Conservation (phyloP, 2,888 invertebrate genomes). For the Apodemia hepburni region DNA sequence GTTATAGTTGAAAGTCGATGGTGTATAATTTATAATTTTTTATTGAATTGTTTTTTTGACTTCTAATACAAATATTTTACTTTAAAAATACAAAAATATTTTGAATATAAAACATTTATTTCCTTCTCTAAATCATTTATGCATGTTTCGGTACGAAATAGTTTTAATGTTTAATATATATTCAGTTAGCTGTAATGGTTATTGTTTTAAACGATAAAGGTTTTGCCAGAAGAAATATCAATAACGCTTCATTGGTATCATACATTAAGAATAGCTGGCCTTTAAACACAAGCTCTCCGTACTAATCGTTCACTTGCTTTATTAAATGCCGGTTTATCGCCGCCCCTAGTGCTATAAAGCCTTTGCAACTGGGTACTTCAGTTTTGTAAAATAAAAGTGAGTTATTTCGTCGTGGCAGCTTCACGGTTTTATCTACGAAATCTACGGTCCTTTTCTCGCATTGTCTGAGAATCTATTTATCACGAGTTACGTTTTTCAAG, state of each 20-base stretch:
- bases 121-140: no score
- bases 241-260: neutral
- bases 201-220: neutral
- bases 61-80: no score
- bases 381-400: slow-evolving; percentile 60
- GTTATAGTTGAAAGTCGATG: no score
- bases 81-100: no score
- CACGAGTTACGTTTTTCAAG: slow-evolving; percentile 27
- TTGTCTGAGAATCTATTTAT: slow-evolving; percentile 61
- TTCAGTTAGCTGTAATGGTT: neutral
- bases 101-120: no score
- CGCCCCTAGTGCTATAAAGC: slow-evolving; percentile 47
- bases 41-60: no score
- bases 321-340: slow-evolving; percentile 57
- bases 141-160: no score
- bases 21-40: no score
- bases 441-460: slow-evolving; percentile 49
- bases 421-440: slow-evolving; percentile 52
- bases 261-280: slow-evolving; percentile 4
- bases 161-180: neutral
- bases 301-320: slow-evolving; percentile 38
- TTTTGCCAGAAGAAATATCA: neutral
- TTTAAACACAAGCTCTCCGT: slow-evolving; percentile 15
- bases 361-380: slow-evolving; percentile 41
- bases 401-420: slow-evolving; percentile 47